Percentiles rank a stretch among this genome's conserved stretches.
phyloP scores from a whole-genome alignment of 2,797 vertebrate species.

The Emys orbicularis region DNA sequence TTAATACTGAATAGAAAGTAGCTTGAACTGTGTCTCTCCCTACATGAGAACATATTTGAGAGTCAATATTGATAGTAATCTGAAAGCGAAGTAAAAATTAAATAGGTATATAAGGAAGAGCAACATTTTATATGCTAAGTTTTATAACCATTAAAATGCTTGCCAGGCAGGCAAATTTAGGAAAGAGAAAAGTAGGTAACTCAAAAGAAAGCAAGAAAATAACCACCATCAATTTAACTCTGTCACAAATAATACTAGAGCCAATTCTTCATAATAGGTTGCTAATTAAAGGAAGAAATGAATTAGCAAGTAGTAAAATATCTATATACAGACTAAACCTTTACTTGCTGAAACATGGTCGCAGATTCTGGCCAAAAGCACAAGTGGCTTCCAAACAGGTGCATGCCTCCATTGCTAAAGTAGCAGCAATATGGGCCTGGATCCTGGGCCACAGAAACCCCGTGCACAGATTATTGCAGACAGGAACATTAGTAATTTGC shows the following conservation, averaged over 20 bases:
- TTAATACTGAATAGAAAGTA: slow-evolving; percentile 49
- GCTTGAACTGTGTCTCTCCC: neutral
- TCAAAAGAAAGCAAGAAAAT: neutral
- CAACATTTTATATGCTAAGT: neutral
- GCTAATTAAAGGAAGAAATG: neutral
- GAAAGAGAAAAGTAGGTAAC: neutral
- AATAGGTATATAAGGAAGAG: neutral
- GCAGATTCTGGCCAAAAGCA: neutral
- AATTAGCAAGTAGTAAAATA: neutral
- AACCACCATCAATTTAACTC: neutral
- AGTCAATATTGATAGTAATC: slow-evolving; percentile 28
- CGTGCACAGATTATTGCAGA: neutral
- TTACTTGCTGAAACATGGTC: neutral
- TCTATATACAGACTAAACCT: neutral
- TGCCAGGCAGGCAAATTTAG: neutral
- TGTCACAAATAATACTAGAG: neutral
- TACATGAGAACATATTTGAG: neutral
- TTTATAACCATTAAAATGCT: neutral
- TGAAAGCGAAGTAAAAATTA: neutral
- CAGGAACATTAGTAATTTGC: neutral
- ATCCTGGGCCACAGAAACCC: neutral
- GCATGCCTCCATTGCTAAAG: neutral
- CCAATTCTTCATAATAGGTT: neutral
- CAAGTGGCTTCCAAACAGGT: neutral
- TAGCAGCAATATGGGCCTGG: neutral